These are phyloP conservation scores for Uria lomvia DNA, from an alignment of 2,113 vertebrate genomes.

Conservation along the genomic window DNA sequence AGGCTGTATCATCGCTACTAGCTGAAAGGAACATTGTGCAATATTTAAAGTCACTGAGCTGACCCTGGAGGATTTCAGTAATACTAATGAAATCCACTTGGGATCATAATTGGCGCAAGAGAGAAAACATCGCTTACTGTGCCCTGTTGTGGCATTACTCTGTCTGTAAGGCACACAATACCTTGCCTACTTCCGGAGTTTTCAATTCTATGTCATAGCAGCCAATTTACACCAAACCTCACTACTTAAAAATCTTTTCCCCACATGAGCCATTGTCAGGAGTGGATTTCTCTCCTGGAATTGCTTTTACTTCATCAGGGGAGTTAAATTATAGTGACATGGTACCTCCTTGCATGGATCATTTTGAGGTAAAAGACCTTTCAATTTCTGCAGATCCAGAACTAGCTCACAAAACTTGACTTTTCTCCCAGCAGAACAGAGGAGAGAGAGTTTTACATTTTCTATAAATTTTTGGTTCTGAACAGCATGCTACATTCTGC, in stretches of 20 bases:
- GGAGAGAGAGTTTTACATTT: background rate
- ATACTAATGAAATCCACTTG: background rate
- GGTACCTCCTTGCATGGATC: background rate
- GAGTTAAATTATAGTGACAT: background rate
- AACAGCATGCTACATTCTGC: background rate
- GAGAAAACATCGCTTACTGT: background rate
- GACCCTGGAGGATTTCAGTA: background rate
- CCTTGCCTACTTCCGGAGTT: background rate
- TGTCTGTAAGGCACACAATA: background rate
- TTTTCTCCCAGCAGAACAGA: background rate
- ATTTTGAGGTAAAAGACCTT: background rate
- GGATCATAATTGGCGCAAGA: background rate
- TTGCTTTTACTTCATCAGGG: background rate
- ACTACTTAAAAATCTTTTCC: background rate
- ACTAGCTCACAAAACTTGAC: background rate
- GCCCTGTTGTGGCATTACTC: background rate
- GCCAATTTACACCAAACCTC: background rate
- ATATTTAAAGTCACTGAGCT: background rate
- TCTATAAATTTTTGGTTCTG: background rate
- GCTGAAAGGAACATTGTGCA: background rate
- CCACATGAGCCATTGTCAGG: background rate
- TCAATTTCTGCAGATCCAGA: background rate
- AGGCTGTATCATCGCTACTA: background rate
- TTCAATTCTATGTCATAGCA: background rate
- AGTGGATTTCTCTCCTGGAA: background rate